phyloP scores from a whole-genome alignment of 2,888 invertebrate species.

The Lingula anatina region DNA sequence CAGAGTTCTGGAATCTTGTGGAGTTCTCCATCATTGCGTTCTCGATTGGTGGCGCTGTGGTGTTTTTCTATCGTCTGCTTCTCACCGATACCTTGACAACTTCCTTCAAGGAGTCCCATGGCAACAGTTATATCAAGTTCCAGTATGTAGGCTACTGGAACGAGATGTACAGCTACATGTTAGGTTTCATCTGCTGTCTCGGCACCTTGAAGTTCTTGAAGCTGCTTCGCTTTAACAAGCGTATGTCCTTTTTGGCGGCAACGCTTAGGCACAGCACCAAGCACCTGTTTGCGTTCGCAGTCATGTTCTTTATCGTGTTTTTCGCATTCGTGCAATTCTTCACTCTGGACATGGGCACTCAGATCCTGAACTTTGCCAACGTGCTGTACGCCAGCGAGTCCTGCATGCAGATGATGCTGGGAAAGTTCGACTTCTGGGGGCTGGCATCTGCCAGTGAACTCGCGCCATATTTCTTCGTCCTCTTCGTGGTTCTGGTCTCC shows the following conservation, averaged over 20 bases:
- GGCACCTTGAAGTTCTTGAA: conserved; percentile 56
- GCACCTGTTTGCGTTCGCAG: conserved; percentile 41
- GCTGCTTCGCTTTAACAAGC: conserved; percentile 54
- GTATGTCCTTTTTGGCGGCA: conserved; percentile 40
- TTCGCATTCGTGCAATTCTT: conserved; percentile 50
- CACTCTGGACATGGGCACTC: conserved; percentile 41
- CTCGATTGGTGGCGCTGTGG: conserved; percentile 40
- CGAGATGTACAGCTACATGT: conserved; percentile 53
- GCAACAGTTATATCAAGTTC: conserved; percentile 49
- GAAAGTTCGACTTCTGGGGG: conserved; percentile 48
- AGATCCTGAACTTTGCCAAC: conserved; percentile 21
- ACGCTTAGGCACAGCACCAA: conserved; percentile 37
- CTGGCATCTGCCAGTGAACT: conserved; percentile 26
- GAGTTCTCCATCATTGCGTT: conserved; percentile 41
- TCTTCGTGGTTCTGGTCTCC: conserved; percentile 33
- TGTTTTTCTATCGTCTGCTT: conserved; percentile 42
- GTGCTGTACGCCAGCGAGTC: conserved; percentile 34
- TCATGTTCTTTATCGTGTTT: conserved; percentile 49
- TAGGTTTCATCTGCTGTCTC: conserved; percentile 55
- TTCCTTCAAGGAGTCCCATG: conserved; percentile 50
- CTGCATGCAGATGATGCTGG: conserved; percentile 49
- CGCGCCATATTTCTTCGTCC: conserved; percentile 27
- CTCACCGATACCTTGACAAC: conserved; percentile 46
- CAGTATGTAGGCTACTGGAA: conserved; percentile 53
- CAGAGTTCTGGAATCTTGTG: conserved; percentile 40